Conservation (phyloP, 2,113 vertebrate genomes). For the Labrus mixtus region DNA sequence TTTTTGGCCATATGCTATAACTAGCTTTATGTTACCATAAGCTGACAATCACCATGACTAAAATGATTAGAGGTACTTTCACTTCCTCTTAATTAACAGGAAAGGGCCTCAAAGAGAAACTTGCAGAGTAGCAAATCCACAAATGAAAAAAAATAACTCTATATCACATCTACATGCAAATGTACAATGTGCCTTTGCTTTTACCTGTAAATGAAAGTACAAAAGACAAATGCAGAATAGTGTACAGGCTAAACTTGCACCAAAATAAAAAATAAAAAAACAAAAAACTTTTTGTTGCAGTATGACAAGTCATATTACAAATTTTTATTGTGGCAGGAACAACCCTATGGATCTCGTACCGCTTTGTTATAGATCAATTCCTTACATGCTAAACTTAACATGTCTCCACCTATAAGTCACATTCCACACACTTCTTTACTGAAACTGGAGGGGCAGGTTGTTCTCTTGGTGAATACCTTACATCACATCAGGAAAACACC, state of each 20-base stretch:
- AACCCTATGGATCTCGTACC: neutral
- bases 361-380: neutral
- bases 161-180: neutral
- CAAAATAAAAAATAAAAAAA: neutral
- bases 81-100: neutral
- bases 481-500: neutral
- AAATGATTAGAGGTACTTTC: neutral
- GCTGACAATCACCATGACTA: neutral
- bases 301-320: neutral
- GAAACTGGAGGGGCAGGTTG: neutral
- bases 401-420: neutral
- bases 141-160: neutral
- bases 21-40: neutral
- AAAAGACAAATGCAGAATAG: neutral
- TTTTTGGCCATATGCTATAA: neutral
- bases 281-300: too few species aligned
- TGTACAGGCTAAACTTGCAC: neutral
- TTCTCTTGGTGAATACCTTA: neutral
- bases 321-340: too few species aligned
- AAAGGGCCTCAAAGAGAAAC: constrained; percentile 1
- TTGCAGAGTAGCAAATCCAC: neutral
- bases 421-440: neutral
- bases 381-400: neutral
- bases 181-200: neutral
- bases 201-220: neutral